phyloP scores from a whole-genome alignment of 2,888 invertebrate species.

The Zaprionus lineosus region DNA sequence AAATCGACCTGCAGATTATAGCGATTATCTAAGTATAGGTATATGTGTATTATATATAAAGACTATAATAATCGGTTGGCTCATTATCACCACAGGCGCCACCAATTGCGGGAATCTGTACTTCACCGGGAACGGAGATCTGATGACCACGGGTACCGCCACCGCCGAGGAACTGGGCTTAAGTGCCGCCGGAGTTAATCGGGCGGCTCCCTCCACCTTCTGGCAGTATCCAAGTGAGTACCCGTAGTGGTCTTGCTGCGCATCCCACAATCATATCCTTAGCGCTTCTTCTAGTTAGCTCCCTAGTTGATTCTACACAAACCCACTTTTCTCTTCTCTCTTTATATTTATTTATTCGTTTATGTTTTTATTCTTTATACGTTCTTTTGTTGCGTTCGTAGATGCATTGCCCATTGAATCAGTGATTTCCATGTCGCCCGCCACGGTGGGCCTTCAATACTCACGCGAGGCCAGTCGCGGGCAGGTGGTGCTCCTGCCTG shows the following conservation, averaged over 20 bases:
- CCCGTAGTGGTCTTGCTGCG: no score
- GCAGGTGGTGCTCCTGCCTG: conserved; percentile 90
- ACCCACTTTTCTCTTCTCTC: not conserved
- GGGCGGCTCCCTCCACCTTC: conserved; percentile 84
- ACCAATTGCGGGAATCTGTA: conserved; percentile 80
- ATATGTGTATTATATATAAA: conserved; percentile 1
- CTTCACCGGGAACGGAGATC: conserved; percentile 80
- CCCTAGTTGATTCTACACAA: not conserved
- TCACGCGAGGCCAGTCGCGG: conserved; percentile 93
- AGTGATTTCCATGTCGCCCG: conserved; percentile 88
- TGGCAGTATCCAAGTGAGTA: conserved; percentile 93
- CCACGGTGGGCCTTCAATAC: conserved; percentile 92
- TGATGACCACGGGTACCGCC: conserved; percentile 75
- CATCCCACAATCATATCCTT: not conserved
- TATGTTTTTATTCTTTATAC: conserved; percentile 22
- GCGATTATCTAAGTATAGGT: no score
- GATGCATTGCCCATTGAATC: conserved; percentile 89
- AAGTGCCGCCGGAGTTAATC: conserved; percentile 73
- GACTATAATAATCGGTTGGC: not conserved
- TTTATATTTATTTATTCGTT: conserved; percentile 39
- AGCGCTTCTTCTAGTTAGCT: not conserved
- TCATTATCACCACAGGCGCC: conserved; percentile 71
- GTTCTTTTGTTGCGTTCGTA: conserved; percentile 81
- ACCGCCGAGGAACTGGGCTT: conserved; percentile 78
- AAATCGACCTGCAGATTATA: not conserved